Conservation (phyloP, 2,888 invertebrate genomes). For the Dinocampus coccinellae region DNA sequence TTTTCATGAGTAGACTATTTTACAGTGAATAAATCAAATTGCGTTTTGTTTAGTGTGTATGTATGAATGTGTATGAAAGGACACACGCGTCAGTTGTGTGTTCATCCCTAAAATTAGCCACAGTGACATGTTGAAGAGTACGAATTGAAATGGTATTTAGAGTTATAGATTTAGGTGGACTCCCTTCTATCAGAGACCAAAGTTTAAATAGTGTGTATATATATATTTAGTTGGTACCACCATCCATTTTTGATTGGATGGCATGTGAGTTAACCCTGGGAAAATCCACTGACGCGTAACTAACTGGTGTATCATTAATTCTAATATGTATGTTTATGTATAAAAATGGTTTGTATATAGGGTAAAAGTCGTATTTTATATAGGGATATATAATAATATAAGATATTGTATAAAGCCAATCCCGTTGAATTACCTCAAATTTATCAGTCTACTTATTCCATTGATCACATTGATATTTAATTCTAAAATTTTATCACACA, state of each 20-base stretch:
- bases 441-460: no score
- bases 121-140: conserved; percentile 65
- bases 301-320: conserved; percentile 69
- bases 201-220: no score
- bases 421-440: conserved; percentile 36
- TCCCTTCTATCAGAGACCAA: conserved; percentile 31
- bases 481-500: no score
- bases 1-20: no score
- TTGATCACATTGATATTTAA: no score
- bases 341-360: conserved; percentile 52
- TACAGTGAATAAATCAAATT: background rate
- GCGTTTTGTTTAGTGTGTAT: background rate
- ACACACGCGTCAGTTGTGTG: conserved; percentile 49
- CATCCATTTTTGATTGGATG: no score
- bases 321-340: conserved; percentile 64
- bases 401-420: conserved; percentile 53
- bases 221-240: no score
- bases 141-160: conserved; percentile 13
- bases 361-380: conserved; percentile 30
- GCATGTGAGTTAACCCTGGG: conserved; percentile 64
- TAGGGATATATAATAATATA: conserved; percentile 28
- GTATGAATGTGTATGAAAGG: no score
- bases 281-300: conserved; percentile 70
- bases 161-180: conserved; percentile 14
- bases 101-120: conserved; percentile 67